These are phyloP conservation scores for Drosophila willistoni DNA, from an alignment of 1,140 invertebrate genomes.

Conservation along the genomic window DNA sequence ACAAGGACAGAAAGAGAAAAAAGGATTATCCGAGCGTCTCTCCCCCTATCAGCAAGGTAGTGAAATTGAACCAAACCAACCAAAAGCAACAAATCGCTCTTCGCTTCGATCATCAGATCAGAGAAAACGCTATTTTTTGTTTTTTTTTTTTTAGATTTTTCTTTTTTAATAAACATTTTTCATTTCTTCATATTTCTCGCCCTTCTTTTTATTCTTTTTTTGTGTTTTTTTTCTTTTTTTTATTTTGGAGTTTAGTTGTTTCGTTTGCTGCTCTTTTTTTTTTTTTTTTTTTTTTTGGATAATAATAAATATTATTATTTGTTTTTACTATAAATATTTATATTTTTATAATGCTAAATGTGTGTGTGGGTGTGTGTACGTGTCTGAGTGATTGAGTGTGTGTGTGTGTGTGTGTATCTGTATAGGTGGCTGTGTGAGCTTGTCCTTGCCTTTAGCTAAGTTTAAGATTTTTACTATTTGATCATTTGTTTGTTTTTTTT, in stretches of 20 bases:
- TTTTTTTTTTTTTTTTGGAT: slow-evolving; percentile 45
- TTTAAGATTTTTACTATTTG: slow-evolving; percentile 15
- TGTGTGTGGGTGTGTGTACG: slow-evolving; percentile 38
- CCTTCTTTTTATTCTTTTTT: slow-evolving; percentile 48
- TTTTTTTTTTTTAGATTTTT: slow-evolving; percentile 48
- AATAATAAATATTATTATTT: slow-evolving; percentile 76
- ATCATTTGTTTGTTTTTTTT: slow-evolving; percentile 22
- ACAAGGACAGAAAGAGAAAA: too few relatives aligned
- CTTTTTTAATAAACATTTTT: slow-evolving; percentile 74
- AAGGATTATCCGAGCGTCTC: too few relatives aligned
- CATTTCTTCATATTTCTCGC: slow-evolving; percentile 45
- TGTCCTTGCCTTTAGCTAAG: slow-evolving; percentile 15
- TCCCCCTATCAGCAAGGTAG: not conserved
- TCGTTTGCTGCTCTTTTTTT: slow-evolving; percentile 52
- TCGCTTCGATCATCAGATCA: not conserved
- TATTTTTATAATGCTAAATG: slow-evolving; percentile 49
- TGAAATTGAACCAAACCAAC: slow-evolving; percentile 5
- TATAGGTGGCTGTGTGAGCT: slow-evolving; percentile 38
- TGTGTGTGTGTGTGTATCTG: slow-evolving; percentile 8
- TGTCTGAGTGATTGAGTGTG: not conserved
- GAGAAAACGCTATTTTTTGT: slow-evolving; percentile 40
- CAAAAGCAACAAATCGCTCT: slow-evolving; percentile 12
- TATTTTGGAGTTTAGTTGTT: slow-evolving; percentile 50
- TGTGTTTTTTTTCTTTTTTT: slow-evolving; percentile 52
- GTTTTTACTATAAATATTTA: slow-evolving; percentile 77